Base-by-base conservation (phyloP, 2,888 invertebrate species). In the Drosophila emarginata region DNA sequence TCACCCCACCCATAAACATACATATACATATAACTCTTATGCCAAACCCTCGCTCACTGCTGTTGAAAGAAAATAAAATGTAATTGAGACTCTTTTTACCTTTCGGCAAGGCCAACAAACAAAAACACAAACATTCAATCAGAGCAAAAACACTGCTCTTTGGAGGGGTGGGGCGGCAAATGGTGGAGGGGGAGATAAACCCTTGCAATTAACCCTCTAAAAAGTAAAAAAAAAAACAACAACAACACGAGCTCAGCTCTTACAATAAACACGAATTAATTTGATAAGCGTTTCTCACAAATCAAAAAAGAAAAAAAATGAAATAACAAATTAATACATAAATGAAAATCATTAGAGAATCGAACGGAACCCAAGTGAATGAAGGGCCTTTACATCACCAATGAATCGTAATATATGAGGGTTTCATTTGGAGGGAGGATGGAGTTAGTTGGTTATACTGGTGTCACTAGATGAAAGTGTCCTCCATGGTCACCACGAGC, bases 181-280 rank as follows among this genome's bases (percentile, higher is more conserved):
- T 23, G 4, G 4, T 23, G 2, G 6, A 3, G 50, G 45, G 54
- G 5, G 28, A 51, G 64, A 50, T 61, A 77, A 85, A 64, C 83
- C 76, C 80, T 76, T 76, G 80, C 86, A 82, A 81, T 81, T 86
- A 81, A 81, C 86, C 83, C 86, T 79, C 72, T 61, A 76, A 67
- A 67, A 78, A 66, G 59, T 32, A 11, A 32, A 32, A 32, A 4
- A 32, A 32, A 32, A 32, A 32, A 32, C 1, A 32, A 32, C 2
- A 28, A 28, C 4, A 28, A 32, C 51, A 67, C 21, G 12, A 45
- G 57, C 63, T 54, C 51, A 72, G 68, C 66, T 15, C 61, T 69
- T 74, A 84, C 79, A 87, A 86, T 79, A 74, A 87, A 74, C 75
- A 73, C 76, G 78, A 86, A 79, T 86, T 86, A 86, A 88, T 88